These are phyloP conservation scores for Andrena flavipes DNA, from an alignment of 2,888 invertebrate species.

Conservation along the genomic window DNA sequence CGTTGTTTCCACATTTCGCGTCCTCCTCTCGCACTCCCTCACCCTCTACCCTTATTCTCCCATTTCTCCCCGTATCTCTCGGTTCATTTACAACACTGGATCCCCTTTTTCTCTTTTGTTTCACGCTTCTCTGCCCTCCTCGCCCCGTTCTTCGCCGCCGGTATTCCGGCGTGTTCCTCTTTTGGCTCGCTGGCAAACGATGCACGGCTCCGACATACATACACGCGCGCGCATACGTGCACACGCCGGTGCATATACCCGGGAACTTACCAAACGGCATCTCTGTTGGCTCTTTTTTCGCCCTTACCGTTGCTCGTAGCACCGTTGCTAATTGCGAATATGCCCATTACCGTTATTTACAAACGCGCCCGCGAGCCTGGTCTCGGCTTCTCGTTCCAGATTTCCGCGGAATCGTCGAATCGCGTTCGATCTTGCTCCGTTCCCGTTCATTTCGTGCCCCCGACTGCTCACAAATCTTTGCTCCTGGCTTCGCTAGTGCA, in stretches of 20 bases:
- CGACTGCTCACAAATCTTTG: neutral
- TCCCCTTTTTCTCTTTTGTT: conserved; percentile 51
- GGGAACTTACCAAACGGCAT: conserved; percentile 46
- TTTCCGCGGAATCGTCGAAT: conserved; percentile 46
- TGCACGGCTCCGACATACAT: conserved; percentile 21
- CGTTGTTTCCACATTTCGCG: conserved; percentile 12
- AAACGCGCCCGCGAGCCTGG: conserved; percentile 37
- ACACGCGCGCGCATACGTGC: neutral
- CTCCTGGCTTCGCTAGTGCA: neutral
- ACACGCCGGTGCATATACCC: neutral
- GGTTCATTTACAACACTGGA: conserved; percentile 51
- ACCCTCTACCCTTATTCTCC: conserved; percentile 12
- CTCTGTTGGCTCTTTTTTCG: conserved; percentile 54
- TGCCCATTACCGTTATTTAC: conserved; percentile 71
- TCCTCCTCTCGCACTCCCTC: neutral
- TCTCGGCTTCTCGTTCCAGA: conserved; percentile 38
- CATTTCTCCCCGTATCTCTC: conserved; percentile 38
- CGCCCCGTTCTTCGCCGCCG: conserved; percentile 28
- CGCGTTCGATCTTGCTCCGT: conserved; percentile 34
- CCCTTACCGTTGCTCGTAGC: conserved; percentile 50
- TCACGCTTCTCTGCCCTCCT: conserved; percentile 41
- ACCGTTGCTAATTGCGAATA: conserved; percentile 69
- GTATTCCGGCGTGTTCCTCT: conserved; percentile 41
- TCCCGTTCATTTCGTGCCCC: neutral
- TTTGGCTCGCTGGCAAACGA: conserved; percentile 46